phyloP scores from a whole-genome alignment of 2,888 invertebrate species.

The Melieria crassipennis region DNA sequence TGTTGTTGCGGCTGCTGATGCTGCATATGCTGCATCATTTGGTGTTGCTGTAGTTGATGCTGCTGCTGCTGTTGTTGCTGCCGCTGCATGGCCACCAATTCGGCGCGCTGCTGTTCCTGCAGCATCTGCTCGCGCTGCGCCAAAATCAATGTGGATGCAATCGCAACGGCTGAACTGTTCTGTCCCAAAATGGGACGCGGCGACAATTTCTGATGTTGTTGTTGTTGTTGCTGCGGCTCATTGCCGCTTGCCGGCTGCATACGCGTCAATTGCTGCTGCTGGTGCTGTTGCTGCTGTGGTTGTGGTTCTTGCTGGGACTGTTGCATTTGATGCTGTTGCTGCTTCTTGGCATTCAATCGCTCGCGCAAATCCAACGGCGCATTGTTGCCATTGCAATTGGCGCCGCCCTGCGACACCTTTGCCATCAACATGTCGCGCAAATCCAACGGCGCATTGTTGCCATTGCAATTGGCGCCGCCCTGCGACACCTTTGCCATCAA shows the following conservation, averaged over 20 bases:
- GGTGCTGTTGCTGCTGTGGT: conserved; percentile 42
- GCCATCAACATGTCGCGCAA: conserved; percentile 44
- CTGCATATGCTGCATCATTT: neutral
- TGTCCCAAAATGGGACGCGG: conserved; percentile 50
- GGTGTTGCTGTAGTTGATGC: conserved; percentile 28
- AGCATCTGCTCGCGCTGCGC: conserved; percentile 40
- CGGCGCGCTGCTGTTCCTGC: conserved; percentile 41
- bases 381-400: conserved; percentile 17
- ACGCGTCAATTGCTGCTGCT: conserved; percentile 35
- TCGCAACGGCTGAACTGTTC: conserved; percentile 49
- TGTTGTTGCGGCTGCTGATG: conserved; percentile 23
- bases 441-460: conserved; percentile 29
- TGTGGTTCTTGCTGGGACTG: conserved; percentile 36
- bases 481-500: conserved; percentile 39
- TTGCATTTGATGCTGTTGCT: conserved; percentile 33
- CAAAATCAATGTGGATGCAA: conserved; percentile 45
- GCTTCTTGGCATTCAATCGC: conserved; percentile 35
- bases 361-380: conserved; percentile 33
- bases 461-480: conserved; percentile 8
- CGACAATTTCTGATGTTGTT: conserved; percentile 38
- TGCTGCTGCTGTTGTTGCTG: conserved; percentile 34
- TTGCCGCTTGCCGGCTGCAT: conserved; percentile 11
- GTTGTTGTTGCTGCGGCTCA: conserved; percentile 39
- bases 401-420: conserved; percentile 24
- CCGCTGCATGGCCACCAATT: conserved; percentile 33